A percentile compares a stretch with the other conserved stretches of the same genome.
Conservation (phyloP, 2,113 vertebrate species). For the Catharus minimus region DNA sequence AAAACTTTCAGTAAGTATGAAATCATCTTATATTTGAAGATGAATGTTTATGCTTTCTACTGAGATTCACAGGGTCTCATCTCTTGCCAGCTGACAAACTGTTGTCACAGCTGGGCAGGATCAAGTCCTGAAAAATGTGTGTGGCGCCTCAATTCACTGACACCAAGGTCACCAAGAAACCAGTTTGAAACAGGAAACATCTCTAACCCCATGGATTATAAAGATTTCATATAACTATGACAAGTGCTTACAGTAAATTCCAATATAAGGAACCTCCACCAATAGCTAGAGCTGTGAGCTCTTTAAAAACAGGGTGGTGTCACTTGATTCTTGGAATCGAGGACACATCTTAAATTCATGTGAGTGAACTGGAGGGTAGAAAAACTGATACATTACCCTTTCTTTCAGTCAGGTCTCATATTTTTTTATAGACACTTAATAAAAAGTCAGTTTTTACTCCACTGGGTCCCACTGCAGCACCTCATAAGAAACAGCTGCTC, state of each 20-base stretch:
- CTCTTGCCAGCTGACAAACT: background rate
- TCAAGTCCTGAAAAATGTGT: background rate
- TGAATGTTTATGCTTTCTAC: background rate
- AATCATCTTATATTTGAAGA: background rate
- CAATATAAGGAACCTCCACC: background rate
- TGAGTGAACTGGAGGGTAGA: background rate
- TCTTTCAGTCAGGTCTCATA: background rate
- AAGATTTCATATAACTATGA: background rate
- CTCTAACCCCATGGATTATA: background rate
- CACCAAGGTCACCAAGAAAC: background rate
- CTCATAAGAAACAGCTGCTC: background rate
- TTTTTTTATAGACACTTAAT: background rate
- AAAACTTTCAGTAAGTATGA: background rate
- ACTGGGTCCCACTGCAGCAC: background rate
- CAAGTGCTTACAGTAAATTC: slow-evolving; percentile 26
- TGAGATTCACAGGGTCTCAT: background rate
- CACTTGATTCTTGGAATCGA: background rate
- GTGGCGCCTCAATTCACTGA: background rate
- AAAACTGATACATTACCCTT: background rate
- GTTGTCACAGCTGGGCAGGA: background rate
- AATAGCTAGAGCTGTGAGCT: background rate
- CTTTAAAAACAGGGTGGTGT: background rate
- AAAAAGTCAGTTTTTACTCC: background rate
- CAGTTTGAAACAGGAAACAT: background rate
- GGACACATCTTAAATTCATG: background rate